Evolutionary conservation across 2,113 vertebrate species (phyloP).

Genomic region (Isurus oxyrinchus): DNA sequence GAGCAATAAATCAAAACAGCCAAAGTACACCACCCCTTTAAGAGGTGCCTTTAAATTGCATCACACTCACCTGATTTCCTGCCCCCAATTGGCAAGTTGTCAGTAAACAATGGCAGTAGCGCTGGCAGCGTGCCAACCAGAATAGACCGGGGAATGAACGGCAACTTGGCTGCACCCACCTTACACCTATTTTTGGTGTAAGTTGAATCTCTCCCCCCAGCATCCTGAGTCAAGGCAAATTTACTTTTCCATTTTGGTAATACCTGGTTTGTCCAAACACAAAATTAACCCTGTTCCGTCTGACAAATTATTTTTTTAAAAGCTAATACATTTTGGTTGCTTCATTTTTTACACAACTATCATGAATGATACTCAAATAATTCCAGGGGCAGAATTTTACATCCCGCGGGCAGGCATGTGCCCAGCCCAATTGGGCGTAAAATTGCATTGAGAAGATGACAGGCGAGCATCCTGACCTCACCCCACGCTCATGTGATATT

Average conservation of each 20-base stretch:
- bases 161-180: neutral
- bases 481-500: too few relatives aligned
- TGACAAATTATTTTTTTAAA: neutral
- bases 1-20: neutral
- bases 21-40: neutral
- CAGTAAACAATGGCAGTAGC: neutral
- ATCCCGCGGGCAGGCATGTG: too few relatives aligned
- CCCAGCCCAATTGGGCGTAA: too few relatives aligned
- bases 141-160: neutral
- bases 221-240: neutral
- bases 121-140: neutral
- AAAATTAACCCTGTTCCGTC: too few relatives aligned
- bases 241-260: neutral
- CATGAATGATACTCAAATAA: neutral
- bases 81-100: neutral
- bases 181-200: too few relatives aligned
- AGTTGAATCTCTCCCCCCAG: neutral
- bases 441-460: too few relatives aligned
- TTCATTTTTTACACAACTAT: neutral
- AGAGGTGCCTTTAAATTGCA: neutral
- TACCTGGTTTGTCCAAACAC: neutral
- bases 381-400: neutral
- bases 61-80: neutral
- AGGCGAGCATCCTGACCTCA: too few relatives aligned
- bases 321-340: neutral